Evolutionary conservation across 2,888 invertebrate species (phyloP).

Genomic region (Pseudoips prasinana): DNA sequence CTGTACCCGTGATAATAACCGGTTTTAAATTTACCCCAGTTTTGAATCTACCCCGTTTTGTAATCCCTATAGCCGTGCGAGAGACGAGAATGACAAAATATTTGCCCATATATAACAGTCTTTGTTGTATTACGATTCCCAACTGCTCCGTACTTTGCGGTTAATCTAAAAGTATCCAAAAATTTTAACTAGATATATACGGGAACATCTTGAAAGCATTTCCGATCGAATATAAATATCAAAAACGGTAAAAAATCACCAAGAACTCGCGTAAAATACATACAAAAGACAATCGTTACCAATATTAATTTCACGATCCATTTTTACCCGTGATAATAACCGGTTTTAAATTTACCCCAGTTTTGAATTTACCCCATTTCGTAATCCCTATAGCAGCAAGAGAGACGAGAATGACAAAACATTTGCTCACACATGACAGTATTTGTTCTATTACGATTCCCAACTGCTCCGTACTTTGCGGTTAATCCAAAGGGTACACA

Average conservation of each 20-base stretch:
- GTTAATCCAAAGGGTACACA: conserved; percentile 29
- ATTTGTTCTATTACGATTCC: conserved; percentile 60
- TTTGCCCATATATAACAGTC: conserved; percentile 43
- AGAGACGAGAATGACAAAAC: conserved; percentile 50
- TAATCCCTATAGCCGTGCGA: conserved; percentile 9
- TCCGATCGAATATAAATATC: too few species aligned
- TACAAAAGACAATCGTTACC: too few species aligned
- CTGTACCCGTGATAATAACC: too few species aligned
- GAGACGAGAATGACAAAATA: conserved; percentile 49
- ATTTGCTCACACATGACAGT: conserved; percentile 43
- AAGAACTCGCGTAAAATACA: conserved; percentile 41
- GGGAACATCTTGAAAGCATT: too few species aligned
- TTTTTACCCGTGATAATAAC: too few species aligned
- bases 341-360: too few species aligned
- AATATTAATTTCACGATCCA: too few species aligned
- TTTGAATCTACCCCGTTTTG: too few species aligned
- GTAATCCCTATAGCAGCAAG: conserved; percentile 1
- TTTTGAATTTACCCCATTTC: too few species aligned
- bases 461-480: conserved; percentile 36
- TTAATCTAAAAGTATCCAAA: conserved; percentile 23
- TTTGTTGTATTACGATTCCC: conserved; percentile 60
- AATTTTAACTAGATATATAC: too few species aligned
- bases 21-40: too few species aligned
- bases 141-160: conserved; percentile 35
- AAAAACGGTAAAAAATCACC: too few species aligned